Conservation (phyloP, 2,888 invertebrate species). For the Tyria jacobaeae region DNA sequence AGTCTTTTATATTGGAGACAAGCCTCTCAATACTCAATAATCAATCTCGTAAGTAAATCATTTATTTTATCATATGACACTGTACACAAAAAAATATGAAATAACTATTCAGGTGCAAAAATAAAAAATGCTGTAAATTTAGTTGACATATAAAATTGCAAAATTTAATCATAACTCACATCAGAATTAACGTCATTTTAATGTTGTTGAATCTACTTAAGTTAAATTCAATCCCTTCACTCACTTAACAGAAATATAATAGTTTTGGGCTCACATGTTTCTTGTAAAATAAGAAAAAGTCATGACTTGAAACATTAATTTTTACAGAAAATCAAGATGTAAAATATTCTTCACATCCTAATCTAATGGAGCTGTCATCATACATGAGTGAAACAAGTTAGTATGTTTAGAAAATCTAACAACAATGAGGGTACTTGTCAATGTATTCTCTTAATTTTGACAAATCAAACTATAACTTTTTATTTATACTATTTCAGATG, state of each 20-base stretch:
- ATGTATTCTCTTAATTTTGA: constrained; percentile 12
- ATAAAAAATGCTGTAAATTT: background rate
- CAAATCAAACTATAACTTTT: constrained; percentile 5
- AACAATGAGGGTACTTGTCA: constrained; percentile 30
- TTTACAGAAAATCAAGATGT: constrained; percentile 75
- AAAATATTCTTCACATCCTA: constrained; percentile 76
- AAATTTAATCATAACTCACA: background rate
- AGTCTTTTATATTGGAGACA: constrained; percentile 91
- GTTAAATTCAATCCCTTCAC: no score
- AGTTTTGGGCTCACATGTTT: background rate
- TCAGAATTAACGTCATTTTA: no score
- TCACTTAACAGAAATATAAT: background rate
- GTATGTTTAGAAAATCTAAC: constrained; percentile 40
- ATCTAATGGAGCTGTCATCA: constrained; percentile 81
- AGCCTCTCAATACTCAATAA: constrained; percentile 72
- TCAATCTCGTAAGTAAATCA: constrained; percentile 67
- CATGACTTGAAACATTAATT: constrained; percentile 2
- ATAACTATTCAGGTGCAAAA: no score
- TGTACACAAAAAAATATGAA: background rate
- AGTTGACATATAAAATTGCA: background rate
- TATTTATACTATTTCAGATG: constrained; percentile 68
- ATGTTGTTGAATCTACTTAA: background rate
- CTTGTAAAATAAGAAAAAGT: background rate
- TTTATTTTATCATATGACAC: background rate
- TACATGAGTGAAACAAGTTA: constrained; percentile 84